A percentile compares a stretch with the other conserved stretches of the same genome.
Evolutionary conservation across 2,888 invertebrate genomes (phyloP).

Genomic region (Phasia obesa): DNA sequence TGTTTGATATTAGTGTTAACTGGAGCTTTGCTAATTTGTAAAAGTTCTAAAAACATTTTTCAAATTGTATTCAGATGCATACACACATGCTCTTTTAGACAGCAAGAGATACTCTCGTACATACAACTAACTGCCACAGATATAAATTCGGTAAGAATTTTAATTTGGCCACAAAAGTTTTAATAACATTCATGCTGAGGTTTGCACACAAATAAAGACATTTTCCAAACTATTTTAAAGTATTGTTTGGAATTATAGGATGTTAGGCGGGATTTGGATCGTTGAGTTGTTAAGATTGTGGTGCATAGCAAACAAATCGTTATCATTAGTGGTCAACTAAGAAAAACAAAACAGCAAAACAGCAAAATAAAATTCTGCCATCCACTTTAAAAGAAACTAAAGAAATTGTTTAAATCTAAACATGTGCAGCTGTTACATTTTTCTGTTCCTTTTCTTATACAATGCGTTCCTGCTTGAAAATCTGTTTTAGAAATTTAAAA

Average conservation of each 20-base stretch:
- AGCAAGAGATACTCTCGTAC: slow-evolving; percentile 22
- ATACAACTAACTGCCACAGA: slow-evolving; percentile 32
- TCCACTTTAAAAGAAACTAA: slow-evolving; percentile 31
- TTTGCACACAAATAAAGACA: slow-evolving; percentile 63
- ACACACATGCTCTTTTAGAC: background rate
- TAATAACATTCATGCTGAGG: slow-evolving; percentile 63
- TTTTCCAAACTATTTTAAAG: slow-evolving; percentile 57
- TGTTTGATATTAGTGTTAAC: slow-evolving; percentile 64
- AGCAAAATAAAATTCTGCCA: background rate
- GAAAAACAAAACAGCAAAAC: slow-evolving; percentile 17
- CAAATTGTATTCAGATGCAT: slow-evolving; percentile 38
- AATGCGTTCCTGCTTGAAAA: slow-evolving; percentile 48
- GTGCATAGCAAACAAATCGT: slow-evolving; percentile 65
- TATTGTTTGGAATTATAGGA: slow-evolving; percentile 22
- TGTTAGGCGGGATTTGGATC: slow-evolving; percentile 21
- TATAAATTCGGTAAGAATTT: slow-evolving; percentile 68
- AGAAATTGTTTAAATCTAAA: slow-evolving; percentile 57
- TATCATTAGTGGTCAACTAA: slow-evolving; percentile 67
- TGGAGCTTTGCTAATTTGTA: slow-evolving; percentile 66
- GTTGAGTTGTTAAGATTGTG: slow-evolving; percentile 49
- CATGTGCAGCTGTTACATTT: slow-evolving; percentile 66
- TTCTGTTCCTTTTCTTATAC: slow-evolving; percentile 8
- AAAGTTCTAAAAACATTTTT: slow-evolving; percentile 58
- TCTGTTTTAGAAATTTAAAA: slow-evolving; percentile 38
- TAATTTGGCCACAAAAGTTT: slow-evolving; percentile 68